Percentiles rank a stretch among this genome's conserved stretches.
Evolutionary conservation across 2,797 vertebrate genomes (phyloP).

Genomic region (Sphenodon punctatus): DNA sequence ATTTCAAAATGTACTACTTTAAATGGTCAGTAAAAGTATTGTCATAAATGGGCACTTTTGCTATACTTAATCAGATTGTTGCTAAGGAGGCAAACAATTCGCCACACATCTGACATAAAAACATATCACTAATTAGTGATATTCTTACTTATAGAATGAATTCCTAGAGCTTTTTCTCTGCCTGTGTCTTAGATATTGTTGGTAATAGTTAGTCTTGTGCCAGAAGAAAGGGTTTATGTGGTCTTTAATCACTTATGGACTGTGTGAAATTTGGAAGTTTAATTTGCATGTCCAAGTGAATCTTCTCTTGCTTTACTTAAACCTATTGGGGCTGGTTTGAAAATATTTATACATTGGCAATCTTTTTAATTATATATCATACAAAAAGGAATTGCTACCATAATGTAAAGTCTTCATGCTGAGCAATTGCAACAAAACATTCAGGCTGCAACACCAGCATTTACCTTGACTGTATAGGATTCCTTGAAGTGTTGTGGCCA

Average conservation of each 20-base stretch:
- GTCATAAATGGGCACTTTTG: background rate
- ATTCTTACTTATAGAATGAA: background rate
- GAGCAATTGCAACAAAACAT: background rate
- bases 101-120: background rate
- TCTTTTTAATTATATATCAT: background rate
- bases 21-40: background rate
- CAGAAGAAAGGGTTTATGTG: background rate
- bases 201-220: rapidly evolving
- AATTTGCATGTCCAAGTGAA: background rate
- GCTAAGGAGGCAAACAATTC: background rate
- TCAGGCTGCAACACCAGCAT: background rate
- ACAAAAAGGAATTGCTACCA: background rate
- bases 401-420: background rate
- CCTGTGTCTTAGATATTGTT: background rate
- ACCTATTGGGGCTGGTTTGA: background rate
- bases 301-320: background rate
- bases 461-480: background rate
- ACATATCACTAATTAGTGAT: background rate
- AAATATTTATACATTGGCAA: background rate
- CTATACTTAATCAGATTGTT: background rate
- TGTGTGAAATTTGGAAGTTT: background rate
- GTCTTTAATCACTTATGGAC: background rate
- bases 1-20: background rate
- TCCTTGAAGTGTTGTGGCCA: background rate
- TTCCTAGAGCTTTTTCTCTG: background rate